A percentile compares a stretch with the other conserved stretches of the same genome.
Conservation (phyloP, 2,888 invertebrate species). For the Andrena fulva region DNA sequence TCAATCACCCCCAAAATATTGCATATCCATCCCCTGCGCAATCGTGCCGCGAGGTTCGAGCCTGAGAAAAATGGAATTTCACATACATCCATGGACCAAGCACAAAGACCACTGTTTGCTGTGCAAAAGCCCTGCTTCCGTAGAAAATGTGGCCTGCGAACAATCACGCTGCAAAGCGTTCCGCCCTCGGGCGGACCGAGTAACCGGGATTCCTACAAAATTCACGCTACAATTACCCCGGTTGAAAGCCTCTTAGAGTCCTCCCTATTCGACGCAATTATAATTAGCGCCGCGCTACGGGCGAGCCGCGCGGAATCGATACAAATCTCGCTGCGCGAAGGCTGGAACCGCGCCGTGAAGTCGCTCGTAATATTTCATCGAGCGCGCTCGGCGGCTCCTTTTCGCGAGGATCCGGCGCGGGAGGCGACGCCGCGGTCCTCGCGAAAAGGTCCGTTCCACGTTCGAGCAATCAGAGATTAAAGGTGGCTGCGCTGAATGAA, state of each 20-base stretch:
- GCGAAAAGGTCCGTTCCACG: slow-evolving; percentile 20
- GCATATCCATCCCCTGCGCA: neutral
- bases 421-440: neutral
- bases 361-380: slow-evolving; percentile 37
- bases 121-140: neutral
- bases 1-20: too few relatives aligned
- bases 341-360: neutral
- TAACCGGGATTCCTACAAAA: slow-evolving; percentile 37
- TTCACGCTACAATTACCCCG: slow-evolving; percentile 51
- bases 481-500: slow-evolving; percentile 14
- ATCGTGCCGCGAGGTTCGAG: neutral
- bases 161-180: neutral
- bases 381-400: neutral
- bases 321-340: neutral
- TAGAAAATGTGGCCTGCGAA: neutral
- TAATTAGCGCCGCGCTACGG: slow-evolving; percentile 31
- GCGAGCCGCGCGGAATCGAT: slow-evolving; percentile 31
- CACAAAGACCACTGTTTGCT: neutral
- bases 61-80: neutral
- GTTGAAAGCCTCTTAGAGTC: slow-evolving; percentile 13
- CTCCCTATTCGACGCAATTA: slow-evolving; percentile 39
- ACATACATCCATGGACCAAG: neutral
- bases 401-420: neutral
- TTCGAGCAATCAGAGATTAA: slow-evolving; percentile 45
- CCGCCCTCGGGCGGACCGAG: neutral